phyloP scores from a whole-genome alignment of 2,113 vertebrate genomes.

The Scartelaos histophorus region DNA sequence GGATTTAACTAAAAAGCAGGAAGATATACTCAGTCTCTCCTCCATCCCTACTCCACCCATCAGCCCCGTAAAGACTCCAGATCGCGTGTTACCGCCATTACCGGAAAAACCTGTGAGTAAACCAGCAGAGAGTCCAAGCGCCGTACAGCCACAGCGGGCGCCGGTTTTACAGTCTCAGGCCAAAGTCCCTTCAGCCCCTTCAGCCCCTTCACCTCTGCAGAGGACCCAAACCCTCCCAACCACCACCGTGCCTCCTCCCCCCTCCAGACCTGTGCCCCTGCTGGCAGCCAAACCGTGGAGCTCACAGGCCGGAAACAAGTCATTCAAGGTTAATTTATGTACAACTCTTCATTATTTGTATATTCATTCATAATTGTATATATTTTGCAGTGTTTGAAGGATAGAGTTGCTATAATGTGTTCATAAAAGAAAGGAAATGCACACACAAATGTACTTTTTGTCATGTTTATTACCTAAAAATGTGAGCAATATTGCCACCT shows the following conservation, averaged over 20 bases:
- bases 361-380: no score
- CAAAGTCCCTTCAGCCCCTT: not conserved
- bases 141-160: constrained; percentile 46
- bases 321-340: constrained; percentile 80
- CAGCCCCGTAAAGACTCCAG: constrained; percentile 69
- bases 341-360: no score
- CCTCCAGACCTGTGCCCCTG: constrained; percentile 87
- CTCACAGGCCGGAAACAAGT: constrained; percentile 83
- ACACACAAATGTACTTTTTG: no score
- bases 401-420: no score
- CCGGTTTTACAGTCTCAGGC: constrained; percentile 46
- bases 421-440: no score
- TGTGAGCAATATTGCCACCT: not conserved
- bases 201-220: constrained; percentile 4
- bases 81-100: constrained; percentile 50
- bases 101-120: constrained; percentile 37
- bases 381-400: no score
- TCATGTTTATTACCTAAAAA: not conserved
- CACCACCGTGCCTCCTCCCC: constrained; percentile 57
- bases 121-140: constrained; percentile 52
- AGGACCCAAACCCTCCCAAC: constrained; percentile 48
- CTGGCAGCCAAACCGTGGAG: constrained; percentile 91
- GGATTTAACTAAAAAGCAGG: constrained; percentile 7
- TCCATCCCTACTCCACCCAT: constrained; percentile 55
- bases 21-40: constrained; percentile 7